Evolutionary conservation across 2,113 vertebrate genomes (phyloP).

Genomic region (Podilymbus podiceps): DNA sequence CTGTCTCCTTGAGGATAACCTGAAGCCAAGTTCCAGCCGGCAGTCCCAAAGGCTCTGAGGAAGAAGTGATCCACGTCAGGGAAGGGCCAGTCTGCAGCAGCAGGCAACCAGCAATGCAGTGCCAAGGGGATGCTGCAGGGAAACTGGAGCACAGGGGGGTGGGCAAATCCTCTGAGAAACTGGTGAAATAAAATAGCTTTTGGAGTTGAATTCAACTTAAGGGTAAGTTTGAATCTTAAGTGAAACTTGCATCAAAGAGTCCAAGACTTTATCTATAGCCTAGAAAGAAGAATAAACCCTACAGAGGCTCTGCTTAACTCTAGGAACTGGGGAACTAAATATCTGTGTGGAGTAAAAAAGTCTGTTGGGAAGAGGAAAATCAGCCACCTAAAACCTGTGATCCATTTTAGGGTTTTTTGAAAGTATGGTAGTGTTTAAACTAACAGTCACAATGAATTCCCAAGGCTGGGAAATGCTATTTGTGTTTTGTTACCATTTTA

Average conservation of each 20-base stretch:
- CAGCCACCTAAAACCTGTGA: neutral
- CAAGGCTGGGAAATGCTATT: neutral
- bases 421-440: neutral
- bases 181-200: neutral
- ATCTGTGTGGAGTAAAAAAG: neutral
- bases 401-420: neutral
- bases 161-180: neutral
- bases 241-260: neutral
- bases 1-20: neutral
- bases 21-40: neutral
- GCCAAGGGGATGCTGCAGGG: neutral
- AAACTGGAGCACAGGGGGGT: neutral
- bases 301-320: neutral
- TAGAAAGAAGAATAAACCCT: neutral
- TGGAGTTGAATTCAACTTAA: neutral
- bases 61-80: neutral
- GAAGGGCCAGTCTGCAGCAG: neutral
- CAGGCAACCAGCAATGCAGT: rapidly evolving
- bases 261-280: neutral
- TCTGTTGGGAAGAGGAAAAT: neutral
- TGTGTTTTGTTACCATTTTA: neutral
- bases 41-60: neutral
- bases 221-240: neutral
- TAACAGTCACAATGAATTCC: neutral
- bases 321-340: neutral